Conservation (phyloP, 2,888 invertebrate genomes). For the Patella ulyssiponensis region DNA sequence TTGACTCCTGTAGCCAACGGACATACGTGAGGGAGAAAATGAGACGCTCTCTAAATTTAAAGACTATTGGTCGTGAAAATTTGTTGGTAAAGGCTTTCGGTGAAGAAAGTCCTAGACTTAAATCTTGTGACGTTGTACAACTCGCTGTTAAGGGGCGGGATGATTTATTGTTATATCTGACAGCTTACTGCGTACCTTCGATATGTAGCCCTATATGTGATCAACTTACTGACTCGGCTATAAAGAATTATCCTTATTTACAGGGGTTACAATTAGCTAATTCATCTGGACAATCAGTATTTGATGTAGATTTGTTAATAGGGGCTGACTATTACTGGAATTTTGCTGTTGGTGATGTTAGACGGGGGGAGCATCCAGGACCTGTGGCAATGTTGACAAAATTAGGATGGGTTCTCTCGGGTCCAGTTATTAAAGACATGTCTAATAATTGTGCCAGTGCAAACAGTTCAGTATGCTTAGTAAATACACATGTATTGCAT, state of each 20-base stretch:
- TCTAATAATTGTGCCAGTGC: neutral
- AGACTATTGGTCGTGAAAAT: conserved; percentile 1
- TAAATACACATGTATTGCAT: neutral
- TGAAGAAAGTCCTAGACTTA: neutral
- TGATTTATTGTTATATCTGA: neutral
- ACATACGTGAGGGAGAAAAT: neutral
- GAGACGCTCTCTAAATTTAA: neutral
- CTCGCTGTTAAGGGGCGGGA: neutral
- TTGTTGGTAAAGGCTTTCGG: neutral
- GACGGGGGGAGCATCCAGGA: conserved; percentile 4
- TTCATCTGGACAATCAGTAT: neutral
- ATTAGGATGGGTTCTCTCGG: neutral
- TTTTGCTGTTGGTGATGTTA: neutral
- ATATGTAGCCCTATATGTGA: conserved; percentile 8
- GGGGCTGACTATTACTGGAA: neutral
- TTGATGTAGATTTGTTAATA: conserved; percentile 7
- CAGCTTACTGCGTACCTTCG: conserved; percentile 2
- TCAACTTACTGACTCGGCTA: neutral
- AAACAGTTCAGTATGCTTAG: neutral
- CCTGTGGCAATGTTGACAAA: neutral
- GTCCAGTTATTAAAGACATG: neutral
- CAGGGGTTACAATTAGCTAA: neutral
- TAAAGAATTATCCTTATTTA: neutral
- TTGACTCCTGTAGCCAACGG: neutral
- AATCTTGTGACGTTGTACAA: neutral